Base-by-base conservation (phyloP, 2,113 vertebrate species). In the Gyps fulvus region DNA sequence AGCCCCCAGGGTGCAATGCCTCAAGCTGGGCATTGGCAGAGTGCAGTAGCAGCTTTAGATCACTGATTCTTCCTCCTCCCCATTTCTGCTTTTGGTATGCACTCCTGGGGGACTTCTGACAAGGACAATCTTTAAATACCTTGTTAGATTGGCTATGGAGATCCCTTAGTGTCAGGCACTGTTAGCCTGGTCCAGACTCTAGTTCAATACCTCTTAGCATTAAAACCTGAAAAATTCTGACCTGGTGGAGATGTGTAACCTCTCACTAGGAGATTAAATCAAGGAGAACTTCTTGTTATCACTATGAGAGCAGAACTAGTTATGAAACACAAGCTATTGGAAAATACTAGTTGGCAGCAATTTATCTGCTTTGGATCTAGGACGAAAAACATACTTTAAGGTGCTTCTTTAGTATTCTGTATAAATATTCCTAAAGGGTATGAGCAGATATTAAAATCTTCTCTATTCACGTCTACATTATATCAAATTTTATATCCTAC, bases 391-490 rank as follows among this genome's bases (percentile, higher is more conserved):
- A 22, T 62, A 54, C 11, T 81, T 82, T 83, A 77, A 50, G n/a
- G 22, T 82, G 5, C 9, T 73, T 89, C 42, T 67, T 36, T 67
- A 74, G 52, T 79, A 78, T 89, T 95, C 42, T 43, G 16, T 69
- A 67, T 45, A 80, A 87, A 76, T 80, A 88, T 83, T 97, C 27
- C 59, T 85, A 81, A 92, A 85, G 43, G 11, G 58, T 91, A 79
- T 70, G 38, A 86, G 49, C 11, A 94, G 73, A 89, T 85, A 91
- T 71, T 94, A 95, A 94, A 93, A 89, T 80, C 11, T 89, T 76
- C 49, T 19, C 67, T 80, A n/a, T 70, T 92, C 58, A 78, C 40
- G 13, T 81, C 84, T 90, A 29, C 47, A 72, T 83, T 89, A 61
- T 49, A 89, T 57, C n/a, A 86, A 36, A 83, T 81, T 90, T 95